Conservation (phyloP, 35 echinoderm and acorn worm genomes). For the Ophioderma brevispina region DNA sequence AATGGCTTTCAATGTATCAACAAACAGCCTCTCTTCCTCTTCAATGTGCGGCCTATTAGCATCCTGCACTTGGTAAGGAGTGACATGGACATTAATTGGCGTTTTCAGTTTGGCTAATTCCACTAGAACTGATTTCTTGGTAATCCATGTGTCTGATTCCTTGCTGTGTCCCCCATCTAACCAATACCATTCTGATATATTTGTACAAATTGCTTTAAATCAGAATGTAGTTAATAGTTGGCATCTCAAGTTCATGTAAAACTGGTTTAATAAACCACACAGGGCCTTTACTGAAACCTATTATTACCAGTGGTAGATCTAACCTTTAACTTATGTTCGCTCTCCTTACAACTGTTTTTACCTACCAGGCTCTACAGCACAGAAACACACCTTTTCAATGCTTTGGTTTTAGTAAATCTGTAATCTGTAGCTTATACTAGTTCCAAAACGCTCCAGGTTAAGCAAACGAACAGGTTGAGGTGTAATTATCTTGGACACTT, state of each 20-base stretch:
- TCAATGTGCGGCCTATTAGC: constrained; percentile 40
- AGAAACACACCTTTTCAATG: no score
- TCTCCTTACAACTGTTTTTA: no score
- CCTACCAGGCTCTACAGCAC: no score
- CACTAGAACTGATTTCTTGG: constrained; percentile 33
- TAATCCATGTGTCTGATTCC: constrained; percentile 53
- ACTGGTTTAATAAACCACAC: constrained; percentile 74
- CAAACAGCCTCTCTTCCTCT: constrained; percentile 62
- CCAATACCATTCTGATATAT: constrained; percentile 51
- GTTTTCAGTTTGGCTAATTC: constrained; percentile 5
- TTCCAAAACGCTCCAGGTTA: no score
- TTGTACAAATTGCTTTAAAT: constrained; percentile 18
- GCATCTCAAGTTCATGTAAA: constrained; percentile 58
- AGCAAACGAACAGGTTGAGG: no score
- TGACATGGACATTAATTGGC: constrained; percentile 64
- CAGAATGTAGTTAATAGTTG: not conserved
- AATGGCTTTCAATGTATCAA: constrained; percentile 42
- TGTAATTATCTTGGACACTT: not conserved
- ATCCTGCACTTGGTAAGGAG: constrained; percentile 57
- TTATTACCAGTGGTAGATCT: constrained; percentile 31
- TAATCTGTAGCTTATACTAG: not conserved
- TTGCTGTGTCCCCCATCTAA: constrained; percentile 62
- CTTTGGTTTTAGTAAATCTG: not conserved
- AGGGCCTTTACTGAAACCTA: constrained; percentile 86
- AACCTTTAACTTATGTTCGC: no score